Evolutionary conservation across 2,888 invertebrate genomes (phyloP), one percentile per base, ranked within the genome.

Genomic region (Dione vanillae): DNA sequence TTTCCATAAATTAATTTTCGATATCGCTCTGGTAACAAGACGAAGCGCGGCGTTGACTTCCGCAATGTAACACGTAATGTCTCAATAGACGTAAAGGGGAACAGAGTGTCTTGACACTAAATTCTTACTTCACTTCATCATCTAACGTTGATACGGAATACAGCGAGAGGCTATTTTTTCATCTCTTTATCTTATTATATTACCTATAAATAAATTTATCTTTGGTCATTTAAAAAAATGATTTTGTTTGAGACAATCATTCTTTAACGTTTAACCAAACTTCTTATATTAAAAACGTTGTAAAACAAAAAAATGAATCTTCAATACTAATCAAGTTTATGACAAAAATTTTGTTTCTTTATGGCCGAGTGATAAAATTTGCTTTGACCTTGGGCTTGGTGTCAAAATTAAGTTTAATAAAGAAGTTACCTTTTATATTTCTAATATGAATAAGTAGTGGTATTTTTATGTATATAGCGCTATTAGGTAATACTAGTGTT

Each of bases 241-340:
- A 10, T 19, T 20, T 10, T 49, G 12, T 49, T 49, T 11, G 19
- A 45, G 43, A 61, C 27, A 43, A 27, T n/a, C 35, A 45, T 61
- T 35, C 45, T 7, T 27, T n/a, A 61, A 16, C 43, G 27, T 27
- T n/a, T 61, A 11, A 61, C 43, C 10, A 61, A 35, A 43, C n/a
- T 45, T 27, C 45, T 45, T 61, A 27, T 27, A 27, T 6, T 56
- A 40, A 56, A 40, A 37, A 5, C 6, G 20, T 41, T 20, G 49
- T 65, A 40, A 65, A 65, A 51, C 14, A 51, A 56, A 56, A 37
- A 16, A 65, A 41, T 52, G 41, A 37, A 65, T 52, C 20, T 49
- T 51, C 37, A 52, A 65, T 51, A 65, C 49, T 41, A 65, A 52
- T 52, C 65, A 52, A 52, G 37, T 52, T 52, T 65, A 51, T 20